These are phyloP conservation scores for Halcyon malimbica DNA, from an alignment of 2,113 vertebrate species.

Conservation along the genomic window DNA sequence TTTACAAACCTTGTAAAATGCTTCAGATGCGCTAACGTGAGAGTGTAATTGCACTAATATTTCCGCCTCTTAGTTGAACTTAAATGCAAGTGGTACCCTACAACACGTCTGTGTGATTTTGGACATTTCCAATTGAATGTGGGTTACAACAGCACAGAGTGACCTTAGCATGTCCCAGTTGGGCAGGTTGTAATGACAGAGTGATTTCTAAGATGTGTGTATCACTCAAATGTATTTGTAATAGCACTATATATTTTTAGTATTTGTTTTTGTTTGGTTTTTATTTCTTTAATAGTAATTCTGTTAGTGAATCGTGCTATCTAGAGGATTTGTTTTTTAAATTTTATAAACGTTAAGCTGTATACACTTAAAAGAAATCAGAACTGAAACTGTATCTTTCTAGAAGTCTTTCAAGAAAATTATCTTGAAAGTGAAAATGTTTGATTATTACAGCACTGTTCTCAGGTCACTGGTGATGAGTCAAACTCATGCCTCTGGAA, in stretches of 20 bases:
- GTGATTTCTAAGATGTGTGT: neutral
- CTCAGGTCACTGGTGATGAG: rapidly evolving
- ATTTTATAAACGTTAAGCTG: neutral
- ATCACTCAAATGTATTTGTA: neutral
- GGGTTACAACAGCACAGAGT: neutral
- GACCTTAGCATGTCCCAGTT: neutral
- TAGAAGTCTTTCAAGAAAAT: neutral
- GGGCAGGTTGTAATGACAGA: neutral
- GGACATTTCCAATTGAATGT: rapidly evolving
- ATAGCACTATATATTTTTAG: neutral
- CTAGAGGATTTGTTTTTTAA: rapidly evolving
- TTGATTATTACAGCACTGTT: neutral
- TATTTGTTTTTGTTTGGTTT: neutral
- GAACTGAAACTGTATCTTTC: neutral
- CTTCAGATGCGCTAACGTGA: rapidly evolving
- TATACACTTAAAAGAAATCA: neutral
- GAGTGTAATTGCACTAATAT: neutral
- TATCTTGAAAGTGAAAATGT: neutral
- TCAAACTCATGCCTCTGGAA: neutral
- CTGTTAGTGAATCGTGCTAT: neutral
- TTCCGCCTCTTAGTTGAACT: neutral
- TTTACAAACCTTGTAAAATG: neutral
- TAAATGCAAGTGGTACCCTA: neutral
- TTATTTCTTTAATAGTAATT: neutral
- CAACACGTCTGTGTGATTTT: neutral